Base-by-base conservation (phyloP, 2,888 invertebrate species). In the Marasmarcha lunaedactyla region DNA sequence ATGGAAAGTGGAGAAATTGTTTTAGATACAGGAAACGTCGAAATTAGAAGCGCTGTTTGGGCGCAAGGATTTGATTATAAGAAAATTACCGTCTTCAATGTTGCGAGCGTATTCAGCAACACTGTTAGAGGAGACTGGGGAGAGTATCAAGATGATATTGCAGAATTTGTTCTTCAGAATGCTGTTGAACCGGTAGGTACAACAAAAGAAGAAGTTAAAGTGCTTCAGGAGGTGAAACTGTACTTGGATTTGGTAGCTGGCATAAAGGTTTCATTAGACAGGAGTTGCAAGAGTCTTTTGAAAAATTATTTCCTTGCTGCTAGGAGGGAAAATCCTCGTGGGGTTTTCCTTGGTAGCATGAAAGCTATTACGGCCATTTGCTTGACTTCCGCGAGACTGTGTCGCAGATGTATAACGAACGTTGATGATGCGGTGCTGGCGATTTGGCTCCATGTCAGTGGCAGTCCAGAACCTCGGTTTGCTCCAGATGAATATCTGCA, bases 361-460 rank as follows among this genome's bases (percentile, higher is more conserved):
- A 56, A 53, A 9, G 60, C 72, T 7, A 51, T 83, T 14, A 60
- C 73, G 6, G 53, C 65, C 1, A 51, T 56, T 9, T 71, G 73
- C 39, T 36, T 68, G 9, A 74, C 65, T 7, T 70, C 72, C 25
- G 81, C 83, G 3, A 63, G 71, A 37, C 52, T 83, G 1, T 79
- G 83, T 46, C 67, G 72, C 5, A 57, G 81, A 13, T 46, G 49
- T 6, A 41, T 61, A 1, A 62, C 78, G 1, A 67, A 59, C 40
- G 49, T 63, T 15, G 67, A 77, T 41, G 83, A 83, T 44, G 83
- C 77, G 10, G 57, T 77, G 7, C 64, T 83, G 36, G 74, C 81
- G 10, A 71, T 81, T 42, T 83, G 83, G 83, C 54, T 83, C 20
- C 79, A 83, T 44, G 64, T 68, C 1, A 64, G 71, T 35, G 74